These are phyloP conservation scores for Schrankia costaestrigalis DNA, from an alignment of 2,888 invertebrate genomes.

Conservation along the genomic window DNA sequence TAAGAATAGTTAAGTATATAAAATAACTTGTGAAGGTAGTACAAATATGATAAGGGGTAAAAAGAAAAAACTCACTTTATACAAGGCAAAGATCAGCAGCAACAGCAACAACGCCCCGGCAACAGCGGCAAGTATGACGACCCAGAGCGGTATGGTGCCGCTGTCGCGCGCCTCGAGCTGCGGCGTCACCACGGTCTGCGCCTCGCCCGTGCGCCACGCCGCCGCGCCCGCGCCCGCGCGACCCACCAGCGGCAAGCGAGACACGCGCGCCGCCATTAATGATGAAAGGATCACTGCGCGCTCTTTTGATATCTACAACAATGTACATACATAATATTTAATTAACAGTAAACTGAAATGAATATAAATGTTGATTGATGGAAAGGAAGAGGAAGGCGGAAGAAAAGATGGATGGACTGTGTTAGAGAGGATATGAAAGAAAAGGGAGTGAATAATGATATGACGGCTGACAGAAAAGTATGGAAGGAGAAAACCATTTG, in stretches of 20 bases:
- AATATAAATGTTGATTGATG: too few species aligned
- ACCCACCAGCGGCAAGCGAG: constrained; percentile 86
- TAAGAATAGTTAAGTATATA: too few species aligned
- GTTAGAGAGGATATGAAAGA: too few species aligned
- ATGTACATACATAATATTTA: too few species aligned
- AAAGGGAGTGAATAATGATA: too few species aligned
- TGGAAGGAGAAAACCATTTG: too few species aligned
- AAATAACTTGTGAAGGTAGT: neutral
- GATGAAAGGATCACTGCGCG: constrained; percentile 86
- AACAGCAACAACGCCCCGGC: constrained; percentile 89
- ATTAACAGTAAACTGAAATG: too few species aligned
- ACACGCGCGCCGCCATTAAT: constrained; percentile 86
- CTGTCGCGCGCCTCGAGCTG: constrained; percentile 83
- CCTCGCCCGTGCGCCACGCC: constrained; percentile 83
- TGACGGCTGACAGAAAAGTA: too few species aligned
- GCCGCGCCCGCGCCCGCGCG: constrained; percentile 42
- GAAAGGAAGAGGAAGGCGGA: too few species aligned
- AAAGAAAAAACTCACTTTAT: constrained; percentile 83
- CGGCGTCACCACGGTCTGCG: constrained; percentile 86
- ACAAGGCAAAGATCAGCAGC: constrained; percentile 87
- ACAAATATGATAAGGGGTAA: neutral
- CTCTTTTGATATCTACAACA: constrained; percentile 64
- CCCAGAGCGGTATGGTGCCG: constrained; percentile 90
- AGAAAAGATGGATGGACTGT: too few species aligned
- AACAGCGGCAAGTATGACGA: constrained; percentile 90